Base-by-base conservation (phyloP, 1,140 invertebrate species). In the Adelges cooleyi region DNA sequence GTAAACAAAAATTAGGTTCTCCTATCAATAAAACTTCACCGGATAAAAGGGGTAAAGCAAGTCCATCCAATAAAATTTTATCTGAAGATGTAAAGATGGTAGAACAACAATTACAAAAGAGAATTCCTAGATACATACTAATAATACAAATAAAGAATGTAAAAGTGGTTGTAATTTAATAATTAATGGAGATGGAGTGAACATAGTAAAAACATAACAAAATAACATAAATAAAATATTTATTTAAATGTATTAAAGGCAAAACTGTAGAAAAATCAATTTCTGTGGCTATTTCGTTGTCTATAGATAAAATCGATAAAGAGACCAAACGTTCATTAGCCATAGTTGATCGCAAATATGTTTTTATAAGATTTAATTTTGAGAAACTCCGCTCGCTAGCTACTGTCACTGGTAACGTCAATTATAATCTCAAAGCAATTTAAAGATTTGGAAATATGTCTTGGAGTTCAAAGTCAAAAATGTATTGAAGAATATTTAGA, bases 341-440 rank as follows among this genome's bases (percentile, higher is more conserved):
- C 70, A 70, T 73, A 65, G 67, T 73, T 73, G 74, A 27, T n/a
- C n/a, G n/a, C n/a, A n/a, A n/a, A n/a, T n/a, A n/a, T n/a, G n/a
- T n/a, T n/a, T n/a, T n/a, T n/a, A 74, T 71, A 33, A 71, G 40
- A 56, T 73, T 73, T 29, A 74, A 65, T 51, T 73, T 72, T 27
- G 67, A 70, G 59, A 75, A 74, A 66, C 67, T 69, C 53, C 71
- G 65, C 67, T 75, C 71, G 27, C 15, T 66, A 53, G 69, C 70
- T 22, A 72, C 71, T 25, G 71, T 68, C 67, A 75, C 69, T 65
- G 70, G 65, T 54, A 54, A 23, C 22, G 49, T 66, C 25, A 56
- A 42, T 25, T 17, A 53, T 22, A 50, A 6, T 50, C 48, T 50
- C 23, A 50, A 50, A 5, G 48, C 48, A 27, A 51, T 51, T 23